These are phyloP conservation scores for Lordiphosa clarofinis DNA, from an alignment of 1,140 invertebrate species.

Conservation along the genomic window DNA sequence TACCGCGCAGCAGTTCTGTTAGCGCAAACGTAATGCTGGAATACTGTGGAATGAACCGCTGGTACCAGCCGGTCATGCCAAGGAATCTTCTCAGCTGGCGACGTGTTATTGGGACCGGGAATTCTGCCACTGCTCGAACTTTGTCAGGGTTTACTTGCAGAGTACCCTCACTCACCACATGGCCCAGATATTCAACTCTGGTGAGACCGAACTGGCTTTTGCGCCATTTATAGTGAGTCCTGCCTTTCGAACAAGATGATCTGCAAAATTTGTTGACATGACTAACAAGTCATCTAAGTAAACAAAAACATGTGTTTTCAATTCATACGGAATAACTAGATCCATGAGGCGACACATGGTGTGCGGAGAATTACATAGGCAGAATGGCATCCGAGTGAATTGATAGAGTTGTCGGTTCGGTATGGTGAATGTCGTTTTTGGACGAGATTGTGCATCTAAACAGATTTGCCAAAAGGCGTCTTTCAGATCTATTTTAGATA, in stretches of 20 bases:
- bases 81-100: background rate
- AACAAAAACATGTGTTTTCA: background rate
- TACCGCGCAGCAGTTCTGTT: constrained; percentile 3
- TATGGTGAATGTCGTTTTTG: no score
- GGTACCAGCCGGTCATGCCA: background rate
- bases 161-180: no score
- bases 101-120: background rate
- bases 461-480: no score
- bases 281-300: constrained; percentile 4
- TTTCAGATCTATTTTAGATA: background rate
- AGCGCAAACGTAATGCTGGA: constrained; percentile 33
- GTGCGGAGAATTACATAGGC: no score
- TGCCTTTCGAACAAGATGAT: background rate
- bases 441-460: no score
- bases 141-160: no score
- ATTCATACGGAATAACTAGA: background rate
- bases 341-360: constrained; percentile 1
- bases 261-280: background rate
- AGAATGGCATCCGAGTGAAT: no score
- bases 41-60: background rate
- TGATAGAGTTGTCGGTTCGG: no score
- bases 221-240: background rate
- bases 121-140: background rate
- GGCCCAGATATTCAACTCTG: no score
- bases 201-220: constrained; percentile 2